Evolutionary conservation across 2,888 invertebrate genomes (phyloP).

Genomic region (Agonopterix arenella): DNA sequence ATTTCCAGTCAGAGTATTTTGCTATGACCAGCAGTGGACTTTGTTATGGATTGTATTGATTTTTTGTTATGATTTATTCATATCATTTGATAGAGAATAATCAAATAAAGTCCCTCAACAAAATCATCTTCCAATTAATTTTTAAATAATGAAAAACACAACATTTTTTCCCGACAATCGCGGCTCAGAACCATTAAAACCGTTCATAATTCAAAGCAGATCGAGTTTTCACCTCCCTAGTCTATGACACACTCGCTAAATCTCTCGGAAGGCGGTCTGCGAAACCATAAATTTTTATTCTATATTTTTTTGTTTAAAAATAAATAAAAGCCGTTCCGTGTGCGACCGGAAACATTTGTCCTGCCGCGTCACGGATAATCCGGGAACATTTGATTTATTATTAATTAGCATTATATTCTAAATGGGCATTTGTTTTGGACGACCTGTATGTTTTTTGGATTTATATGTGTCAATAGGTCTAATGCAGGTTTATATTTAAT

Average conservation of each 20-base stretch:
- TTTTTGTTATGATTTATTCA: too few relatives aligned
- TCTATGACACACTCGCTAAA: conserved; percentile 73
- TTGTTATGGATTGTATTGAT: too few relatives aligned
- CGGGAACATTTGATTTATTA: conserved; percentile 67
- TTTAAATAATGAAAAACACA: too few relatives aligned
- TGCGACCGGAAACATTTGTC: conserved; percentile 72
- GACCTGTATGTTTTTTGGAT: background rate
- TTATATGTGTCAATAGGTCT: too few relatives aligned
- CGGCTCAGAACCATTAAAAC: conserved; percentile 45
- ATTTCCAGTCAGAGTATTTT: too few relatives aligned
- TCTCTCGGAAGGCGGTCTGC: conserved; percentile 71
- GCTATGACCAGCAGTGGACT: too few relatives aligned
- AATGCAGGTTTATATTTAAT: too few relatives aligned
- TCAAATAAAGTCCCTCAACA: too few relatives aligned
- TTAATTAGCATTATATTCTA: conserved; percentile 60
- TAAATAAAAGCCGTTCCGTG: conserved; percentile 58
- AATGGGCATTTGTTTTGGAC: conserved; percentile 9
- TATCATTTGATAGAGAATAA: too few relatives aligned
- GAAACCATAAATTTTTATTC: conserved; percentile 69
- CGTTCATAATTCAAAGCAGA: conserved; percentile 65
- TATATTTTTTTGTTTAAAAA: conserved; percentile 47
- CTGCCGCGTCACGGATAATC: conserved; percentile 65
- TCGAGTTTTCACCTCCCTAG: conserved; percentile 60
- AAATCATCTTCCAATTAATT: too few relatives aligned
- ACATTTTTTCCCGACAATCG: background rate